phyloP scores from a whole-genome alignment of 2,113 vertebrate species.

The Gnathonemus longibarbis region DNA sequence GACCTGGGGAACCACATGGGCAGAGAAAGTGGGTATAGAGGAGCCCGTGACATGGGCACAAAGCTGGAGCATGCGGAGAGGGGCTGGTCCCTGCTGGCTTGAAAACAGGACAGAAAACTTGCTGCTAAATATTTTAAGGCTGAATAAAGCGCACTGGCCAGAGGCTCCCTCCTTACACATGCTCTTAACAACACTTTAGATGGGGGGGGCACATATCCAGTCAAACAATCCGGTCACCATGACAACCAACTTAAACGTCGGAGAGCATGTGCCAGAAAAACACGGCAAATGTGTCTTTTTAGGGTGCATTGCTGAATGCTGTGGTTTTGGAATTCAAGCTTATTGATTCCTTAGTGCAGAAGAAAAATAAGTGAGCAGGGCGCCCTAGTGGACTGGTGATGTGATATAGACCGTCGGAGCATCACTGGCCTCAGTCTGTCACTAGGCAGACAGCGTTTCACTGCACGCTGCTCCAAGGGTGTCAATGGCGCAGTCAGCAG shows the following conservation, averaged over 20 bases:
- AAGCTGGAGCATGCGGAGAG: constrained; percentile 20
- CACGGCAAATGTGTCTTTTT: neutral
- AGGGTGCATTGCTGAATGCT: neutral
- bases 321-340: neutral
- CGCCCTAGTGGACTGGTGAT: neutral
- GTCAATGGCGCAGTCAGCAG: neutral
- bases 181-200: neutral
- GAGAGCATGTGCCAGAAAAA: neutral
- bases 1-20: constrained; percentile 25
- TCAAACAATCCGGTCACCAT: neutral
- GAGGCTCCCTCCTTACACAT: neutral
- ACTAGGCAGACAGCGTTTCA: neutral
- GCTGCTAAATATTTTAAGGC: constrained; percentile 2
- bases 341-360: neutral
- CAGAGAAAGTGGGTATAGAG: constrained; percentile 24
- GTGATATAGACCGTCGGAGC: neutral
- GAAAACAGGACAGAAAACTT: constrained; percentile 27
- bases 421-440: neutral
- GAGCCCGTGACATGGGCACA: constrained; percentile 29
- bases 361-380: neutral
- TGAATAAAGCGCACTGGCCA: neutral
- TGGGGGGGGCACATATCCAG: neutral
- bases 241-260: neutral
- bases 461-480: neutral
- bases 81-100: constrained; percentile 27